These are phyloP conservation scores for Hyaena hyaena DNA, from an alignment of 2,113 vertebrate species.

Conservation along the genomic window DNA sequence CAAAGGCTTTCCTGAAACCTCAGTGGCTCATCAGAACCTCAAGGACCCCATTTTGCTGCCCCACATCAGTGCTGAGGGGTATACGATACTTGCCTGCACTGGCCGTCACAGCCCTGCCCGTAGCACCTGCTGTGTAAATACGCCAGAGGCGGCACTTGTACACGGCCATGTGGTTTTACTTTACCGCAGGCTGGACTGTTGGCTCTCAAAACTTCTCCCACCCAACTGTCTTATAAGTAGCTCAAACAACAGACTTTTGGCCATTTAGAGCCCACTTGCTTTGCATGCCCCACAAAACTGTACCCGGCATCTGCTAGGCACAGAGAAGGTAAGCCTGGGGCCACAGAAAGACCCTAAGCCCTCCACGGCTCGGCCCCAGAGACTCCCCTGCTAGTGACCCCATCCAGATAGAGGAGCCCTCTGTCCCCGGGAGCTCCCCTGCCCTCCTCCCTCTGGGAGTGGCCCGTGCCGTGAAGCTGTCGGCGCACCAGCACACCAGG, in stretches of 20 bases:
- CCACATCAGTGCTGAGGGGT: not conserved
- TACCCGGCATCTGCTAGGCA: not conserved
- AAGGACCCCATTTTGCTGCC: not conserved
- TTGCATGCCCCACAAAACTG: not conserved
- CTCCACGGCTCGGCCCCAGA: not conserved
- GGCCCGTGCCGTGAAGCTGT: not conserved
- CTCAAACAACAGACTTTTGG: not conserved
- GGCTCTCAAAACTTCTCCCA: not conserved
- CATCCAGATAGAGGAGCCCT: not conserved
- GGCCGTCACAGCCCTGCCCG: not conserved
- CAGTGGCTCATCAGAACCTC: fast-evolving
- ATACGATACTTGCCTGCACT: no score
- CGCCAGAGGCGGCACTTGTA: not conserved
- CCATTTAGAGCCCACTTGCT: not conserved
- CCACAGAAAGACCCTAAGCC: not conserved
- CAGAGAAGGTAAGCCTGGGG: no score
- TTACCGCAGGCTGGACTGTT: not conserved
- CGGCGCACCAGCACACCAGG: not conserved
- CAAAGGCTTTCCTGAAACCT: not conserved
- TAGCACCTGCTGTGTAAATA: no score
- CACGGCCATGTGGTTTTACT: not conserved
- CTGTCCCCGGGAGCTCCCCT: not conserved
- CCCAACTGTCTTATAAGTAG: not conserved
- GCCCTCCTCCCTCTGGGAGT: not conserved
- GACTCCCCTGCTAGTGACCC: fast-evolving